A percentile compares a stretch with the other conserved stretches of the same genome.
phyloP scores from a whole-genome alignment of 2,113 vertebrate species.

The Arothron firmamentum region DNA sequence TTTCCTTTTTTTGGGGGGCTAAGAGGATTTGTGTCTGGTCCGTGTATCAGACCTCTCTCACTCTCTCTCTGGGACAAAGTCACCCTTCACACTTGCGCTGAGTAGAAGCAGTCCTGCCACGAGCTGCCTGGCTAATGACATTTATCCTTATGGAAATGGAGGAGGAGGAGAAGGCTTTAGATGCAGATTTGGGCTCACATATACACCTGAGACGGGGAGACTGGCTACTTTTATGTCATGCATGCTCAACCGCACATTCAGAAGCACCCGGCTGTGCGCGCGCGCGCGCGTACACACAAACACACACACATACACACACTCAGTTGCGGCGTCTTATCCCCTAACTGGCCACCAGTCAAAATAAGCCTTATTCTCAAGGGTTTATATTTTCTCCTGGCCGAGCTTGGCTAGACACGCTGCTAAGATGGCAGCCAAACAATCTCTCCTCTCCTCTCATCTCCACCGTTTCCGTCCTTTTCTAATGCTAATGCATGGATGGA shows the following conservation, averaged over 20 bases:
- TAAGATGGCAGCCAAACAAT: slow-evolving; percentile 73
- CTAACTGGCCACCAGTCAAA: slow-evolving; percentile 70
- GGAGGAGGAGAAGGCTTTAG: slow-evolving; percentile 57
- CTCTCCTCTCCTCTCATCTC: slow-evolving; percentile 61
- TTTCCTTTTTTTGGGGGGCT: slow-evolving; percentile 54
- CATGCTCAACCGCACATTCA: slow-evolving; percentile 44
- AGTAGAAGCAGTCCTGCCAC: slow-evolving; percentile 51
- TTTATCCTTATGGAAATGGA: slow-evolving; percentile 66
- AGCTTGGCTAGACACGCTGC: slow-evolving; percentile 61
- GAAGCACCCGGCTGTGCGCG: slow-evolving; percentile 18
- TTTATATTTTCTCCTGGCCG: slow-evolving; percentile 67
- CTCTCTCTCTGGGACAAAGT: slow-evolving; percentile 63
- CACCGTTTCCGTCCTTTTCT: slow-evolving; percentile 61
- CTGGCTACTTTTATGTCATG: slow-evolving; percentile 52
- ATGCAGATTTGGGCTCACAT: slow-evolving; percentile 62
- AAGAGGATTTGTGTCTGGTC: slow-evolving; percentile 78
- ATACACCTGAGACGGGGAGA: slow-evolving; percentile 59
- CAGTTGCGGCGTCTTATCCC: slow-evolving; percentile 57
- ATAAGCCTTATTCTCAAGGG: slow-evolving; percentile 70
- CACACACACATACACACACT: slow-evolving; percentile 32
- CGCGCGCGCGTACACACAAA: slow-evolving; percentile 38
- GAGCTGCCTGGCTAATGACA: slow-evolving; percentile 66
- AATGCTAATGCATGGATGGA: slow-evolving; percentile 72
- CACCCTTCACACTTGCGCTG: slow-evolving; percentile 51
- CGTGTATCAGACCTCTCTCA: slow-evolving; percentile 64